phyloP scores from a whole-genome alignment of 2,797 vertebrate species.

The Alouatta caraya region DNA sequence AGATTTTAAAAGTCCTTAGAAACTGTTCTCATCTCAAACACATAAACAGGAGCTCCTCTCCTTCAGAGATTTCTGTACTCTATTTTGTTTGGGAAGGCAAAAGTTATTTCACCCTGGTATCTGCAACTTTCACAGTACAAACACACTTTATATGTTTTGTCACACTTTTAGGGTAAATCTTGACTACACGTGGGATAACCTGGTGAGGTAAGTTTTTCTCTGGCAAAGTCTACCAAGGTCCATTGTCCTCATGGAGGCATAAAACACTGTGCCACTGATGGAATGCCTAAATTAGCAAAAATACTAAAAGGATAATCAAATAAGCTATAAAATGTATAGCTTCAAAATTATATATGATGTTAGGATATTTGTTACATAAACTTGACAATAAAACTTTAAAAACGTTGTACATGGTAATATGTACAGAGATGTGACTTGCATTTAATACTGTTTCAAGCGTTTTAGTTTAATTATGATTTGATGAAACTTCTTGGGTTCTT shows the following conservation, averaged over 20 bases:
- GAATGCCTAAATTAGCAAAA: too few species aligned
- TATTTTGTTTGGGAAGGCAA: background rate
- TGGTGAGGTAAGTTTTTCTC: background rate
- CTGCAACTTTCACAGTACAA: background rate
- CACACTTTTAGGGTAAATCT: background rate
- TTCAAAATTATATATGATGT: background rate
- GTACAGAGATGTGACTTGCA: background rate
- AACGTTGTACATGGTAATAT: background rate
- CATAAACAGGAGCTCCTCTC: background rate
- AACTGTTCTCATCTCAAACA: background rate
- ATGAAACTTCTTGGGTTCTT: too few species aligned
- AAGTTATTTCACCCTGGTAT: background rate
- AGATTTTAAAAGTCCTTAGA: background rate
- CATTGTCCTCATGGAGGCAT: background rate
- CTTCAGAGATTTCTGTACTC: accelerated
- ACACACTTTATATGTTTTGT: background rate
- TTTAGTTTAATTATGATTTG: background rate
- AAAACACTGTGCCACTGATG: too few species aligned
- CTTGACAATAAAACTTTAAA: background rate
- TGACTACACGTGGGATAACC: background rate
- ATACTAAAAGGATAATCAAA: background rate
- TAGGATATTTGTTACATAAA: background rate
- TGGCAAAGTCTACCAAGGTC: background rate
- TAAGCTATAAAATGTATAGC: background rate
- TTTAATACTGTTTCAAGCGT: background rate